phyloP scores from a whole-genome alignment of 2,113 vertebrate genomes.

The Trematomus loennbergii region DNA sequence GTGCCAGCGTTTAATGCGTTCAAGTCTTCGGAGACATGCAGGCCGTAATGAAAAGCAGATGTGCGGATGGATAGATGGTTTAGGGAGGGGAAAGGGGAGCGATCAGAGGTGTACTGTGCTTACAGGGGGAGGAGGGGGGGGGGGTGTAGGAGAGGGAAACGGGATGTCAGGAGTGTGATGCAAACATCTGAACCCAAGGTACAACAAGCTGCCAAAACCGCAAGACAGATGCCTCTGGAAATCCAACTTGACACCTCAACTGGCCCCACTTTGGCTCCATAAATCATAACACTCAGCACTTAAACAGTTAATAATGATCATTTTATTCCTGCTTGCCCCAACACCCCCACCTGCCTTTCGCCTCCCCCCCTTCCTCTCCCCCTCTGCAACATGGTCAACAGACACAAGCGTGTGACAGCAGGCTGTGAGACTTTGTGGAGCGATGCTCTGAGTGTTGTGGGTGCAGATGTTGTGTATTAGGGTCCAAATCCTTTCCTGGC shows the following conservation, averaged over 20 bases:
- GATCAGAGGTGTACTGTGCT: conserved; percentile 73
- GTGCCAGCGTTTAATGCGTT: conserved; percentile 90
- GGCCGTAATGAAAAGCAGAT: conserved; percentile 93
- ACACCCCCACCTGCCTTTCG: conserved; percentile 35
- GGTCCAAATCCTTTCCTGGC: conserved; percentile 74
- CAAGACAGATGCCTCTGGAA: conserved; percentile 92
- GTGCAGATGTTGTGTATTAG: conserved; percentile 83
- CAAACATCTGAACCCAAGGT: conserved; percentile 88
- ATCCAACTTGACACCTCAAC: conserved; percentile 90
- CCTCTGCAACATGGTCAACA: conserved; percentile 42
- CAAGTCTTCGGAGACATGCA: conserved; percentile 88
- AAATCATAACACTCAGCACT: conserved; percentile 88
- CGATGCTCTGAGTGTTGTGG: conserved; percentile 58
- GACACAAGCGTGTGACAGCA: conserved; percentile 39
- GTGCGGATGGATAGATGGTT: conserved; percentile 83
- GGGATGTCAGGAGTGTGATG: conserved; percentile 83
- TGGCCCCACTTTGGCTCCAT: conserved; percentile 88
- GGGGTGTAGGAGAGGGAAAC: conserved; percentile 57
- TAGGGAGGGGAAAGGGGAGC: conserved; percentile 59
- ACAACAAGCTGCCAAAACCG: conserved; percentile 88
- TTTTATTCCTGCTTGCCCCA: conserved; percentile 52
- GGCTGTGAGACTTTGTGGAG: conserved; percentile 45
- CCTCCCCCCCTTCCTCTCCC: conserved; percentile 10
- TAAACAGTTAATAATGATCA: conserved; percentile 88
- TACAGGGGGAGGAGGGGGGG: conserved; percentile 32